Conservation (phyloP, 2,113 vertebrate genomes). For the Calidris pugnax region DNA sequence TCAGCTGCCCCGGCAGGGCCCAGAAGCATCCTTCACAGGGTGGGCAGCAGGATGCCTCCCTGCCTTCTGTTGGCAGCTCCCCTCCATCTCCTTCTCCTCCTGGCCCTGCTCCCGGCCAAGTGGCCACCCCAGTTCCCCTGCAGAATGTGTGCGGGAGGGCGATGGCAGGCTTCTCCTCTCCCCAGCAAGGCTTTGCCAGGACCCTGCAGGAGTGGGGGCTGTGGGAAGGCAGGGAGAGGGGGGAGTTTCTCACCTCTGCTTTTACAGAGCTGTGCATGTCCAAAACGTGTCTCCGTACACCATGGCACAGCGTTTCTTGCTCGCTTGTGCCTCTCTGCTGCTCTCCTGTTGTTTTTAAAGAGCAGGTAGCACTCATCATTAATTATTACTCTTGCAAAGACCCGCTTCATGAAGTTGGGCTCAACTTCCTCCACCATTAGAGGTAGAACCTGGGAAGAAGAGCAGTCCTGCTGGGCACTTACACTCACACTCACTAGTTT, state of each 20-base stretch:
- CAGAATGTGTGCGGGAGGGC: rapidly evolving
- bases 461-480: neutral
- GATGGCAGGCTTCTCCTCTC: rapidly evolving
- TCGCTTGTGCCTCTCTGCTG: neutral
- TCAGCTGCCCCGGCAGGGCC: neutral
- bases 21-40: neutral
- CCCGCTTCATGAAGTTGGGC: neutral
- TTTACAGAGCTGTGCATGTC: rapidly evolving
- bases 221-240: neutral
- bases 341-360: neutral
- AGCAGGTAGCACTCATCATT: neutral
- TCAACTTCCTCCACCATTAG: neutral
- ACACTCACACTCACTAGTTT: neutral
- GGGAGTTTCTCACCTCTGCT: neutral
- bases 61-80: neutral
- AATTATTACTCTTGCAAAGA: neutral
- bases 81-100: neutral
- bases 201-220: neutral
- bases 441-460: neutral
- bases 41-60: neutral
- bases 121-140: neutral
- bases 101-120: neutral
- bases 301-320: rapidly evolving
- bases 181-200: neutral
- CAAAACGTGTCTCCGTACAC: rapidly evolving